These are phyloP conservation scores for Cirrhinus molitorella DNA, from an alignment of 2,797 vertebrate species.

Conservation along the genomic window DNA sequence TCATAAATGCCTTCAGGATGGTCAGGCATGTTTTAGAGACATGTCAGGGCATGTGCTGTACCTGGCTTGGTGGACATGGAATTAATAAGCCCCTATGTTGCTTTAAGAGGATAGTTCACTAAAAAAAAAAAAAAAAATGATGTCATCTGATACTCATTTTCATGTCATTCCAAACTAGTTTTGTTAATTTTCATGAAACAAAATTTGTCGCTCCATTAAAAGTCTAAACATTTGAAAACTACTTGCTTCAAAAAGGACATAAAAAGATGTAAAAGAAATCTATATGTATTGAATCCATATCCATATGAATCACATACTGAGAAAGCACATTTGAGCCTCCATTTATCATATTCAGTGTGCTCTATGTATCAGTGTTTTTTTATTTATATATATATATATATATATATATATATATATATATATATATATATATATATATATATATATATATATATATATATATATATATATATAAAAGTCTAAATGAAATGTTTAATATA, in stretches of 20 bases:
- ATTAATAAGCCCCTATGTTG: conserved; percentile 9
- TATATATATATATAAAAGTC: neutral
- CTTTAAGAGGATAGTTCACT: neutral
- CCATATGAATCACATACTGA: neutral
- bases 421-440: too few species aligned
- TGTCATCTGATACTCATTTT: neutral
- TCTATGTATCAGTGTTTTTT: neutral
- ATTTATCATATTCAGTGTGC: neutral
- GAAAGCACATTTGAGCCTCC: neutral
- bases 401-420: too few species aligned
- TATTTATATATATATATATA: too few species aligned
- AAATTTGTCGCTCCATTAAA: neutral
- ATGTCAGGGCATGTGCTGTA: conserved; percentile 58
- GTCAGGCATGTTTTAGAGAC: conserved; percentile 39
- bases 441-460: too few species aligned
- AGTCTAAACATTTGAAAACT: neutral
- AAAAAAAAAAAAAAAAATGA: neutral
- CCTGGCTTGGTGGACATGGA: conserved; percentile 24
- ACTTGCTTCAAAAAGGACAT: neutral
- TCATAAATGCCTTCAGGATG: conserved; percentile 33
- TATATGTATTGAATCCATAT: neutral
- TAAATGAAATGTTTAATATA: neutral
- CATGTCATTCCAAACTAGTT: neutral
- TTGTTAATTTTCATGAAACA: neutral
- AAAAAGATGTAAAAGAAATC: neutral